A percentile compares a stretch with the other conserved stretches of the same genome.
phyloP scores from a whole-genome alignment of 2,113 vertebrate species.

The Pteropus alecto region DNA sequence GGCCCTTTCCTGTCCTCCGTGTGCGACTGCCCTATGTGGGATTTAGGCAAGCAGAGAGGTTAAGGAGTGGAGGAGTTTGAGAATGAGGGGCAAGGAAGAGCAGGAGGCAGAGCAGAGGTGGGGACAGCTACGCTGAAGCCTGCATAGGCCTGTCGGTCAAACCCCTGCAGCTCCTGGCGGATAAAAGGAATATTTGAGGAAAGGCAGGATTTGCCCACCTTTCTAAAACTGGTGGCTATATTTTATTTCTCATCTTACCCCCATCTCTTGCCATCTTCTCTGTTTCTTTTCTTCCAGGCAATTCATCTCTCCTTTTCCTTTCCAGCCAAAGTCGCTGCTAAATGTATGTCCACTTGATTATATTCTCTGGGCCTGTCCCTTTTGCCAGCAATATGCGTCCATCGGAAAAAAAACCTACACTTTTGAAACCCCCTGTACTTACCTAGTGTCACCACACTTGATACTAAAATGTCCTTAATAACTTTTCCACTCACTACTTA shows the following conservation, averaged over 20 bases:
- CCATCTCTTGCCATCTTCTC: neutral
- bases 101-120: fast-evolving
- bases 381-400: neutral
- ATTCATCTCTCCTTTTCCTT: neutral
- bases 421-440: neutral
- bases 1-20: neutral
- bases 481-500: neutral
- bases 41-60: neutral
- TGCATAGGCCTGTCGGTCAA: neutral
- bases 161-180: neutral
- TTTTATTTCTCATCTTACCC: neutral
- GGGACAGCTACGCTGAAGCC: neutral
- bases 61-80: neutral
- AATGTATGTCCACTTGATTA: neutral
- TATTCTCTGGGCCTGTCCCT: neutral
- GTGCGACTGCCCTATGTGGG: neutral
- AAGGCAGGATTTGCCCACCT: neutral
- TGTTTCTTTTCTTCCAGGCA: neutral
- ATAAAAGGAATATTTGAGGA: neutral
- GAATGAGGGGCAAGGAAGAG: neutral
- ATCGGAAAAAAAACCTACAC: neutral
- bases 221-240: neutral
- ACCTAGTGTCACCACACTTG: neutral
- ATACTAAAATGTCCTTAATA: neutral
- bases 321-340: neutral